These are phyloP conservation scores for Nestor notabilis DNA, from an alignment of 2,113 vertebrate species.

Conservation along the genomic window DNA sequence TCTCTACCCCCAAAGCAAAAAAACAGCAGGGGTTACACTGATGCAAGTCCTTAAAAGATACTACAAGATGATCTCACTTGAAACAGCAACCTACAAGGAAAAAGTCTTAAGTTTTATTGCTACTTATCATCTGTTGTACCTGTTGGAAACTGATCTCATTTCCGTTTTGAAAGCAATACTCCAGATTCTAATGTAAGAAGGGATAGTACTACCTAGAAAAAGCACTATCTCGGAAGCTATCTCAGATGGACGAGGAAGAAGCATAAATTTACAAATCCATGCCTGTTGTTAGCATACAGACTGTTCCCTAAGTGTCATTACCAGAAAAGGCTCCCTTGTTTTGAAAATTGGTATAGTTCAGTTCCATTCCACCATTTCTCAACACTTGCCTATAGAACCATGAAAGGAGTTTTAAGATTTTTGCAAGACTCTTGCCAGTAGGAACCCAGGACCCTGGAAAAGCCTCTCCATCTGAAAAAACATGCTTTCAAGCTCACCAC, in stretches of 20 bases:
- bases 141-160: not conserved
- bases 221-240: not conserved
- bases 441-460: not conserved
- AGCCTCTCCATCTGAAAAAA: not conserved
- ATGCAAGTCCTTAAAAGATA: not conserved
- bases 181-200: not conserved
- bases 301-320: not conserved
- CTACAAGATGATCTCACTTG: not conserved
- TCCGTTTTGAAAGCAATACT: not conserved
- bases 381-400: not conserved
- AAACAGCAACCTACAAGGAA: not conserved
- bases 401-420: not conserved
- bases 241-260: not conserved
- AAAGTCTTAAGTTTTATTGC: not conserved
- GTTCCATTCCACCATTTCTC: not conserved
- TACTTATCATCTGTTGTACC: not conserved
- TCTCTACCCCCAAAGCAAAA: not conserved
- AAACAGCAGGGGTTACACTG: rapidly evolving
- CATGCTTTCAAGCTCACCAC: not conserved
- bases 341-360: not conserved
- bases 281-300: not conserved
- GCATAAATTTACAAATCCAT: not conserved
- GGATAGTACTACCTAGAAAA: not conserved
- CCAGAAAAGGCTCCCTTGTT: not conserved
- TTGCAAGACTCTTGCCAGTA: not conserved